Percentiles rank a stretch among this genome's conserved stretches.
These are phyloP conservation scores for Meteorus cinctellus DNA, from an alignment of 2,888 invertebrate species.

Conservation along the genomic window DNA sequence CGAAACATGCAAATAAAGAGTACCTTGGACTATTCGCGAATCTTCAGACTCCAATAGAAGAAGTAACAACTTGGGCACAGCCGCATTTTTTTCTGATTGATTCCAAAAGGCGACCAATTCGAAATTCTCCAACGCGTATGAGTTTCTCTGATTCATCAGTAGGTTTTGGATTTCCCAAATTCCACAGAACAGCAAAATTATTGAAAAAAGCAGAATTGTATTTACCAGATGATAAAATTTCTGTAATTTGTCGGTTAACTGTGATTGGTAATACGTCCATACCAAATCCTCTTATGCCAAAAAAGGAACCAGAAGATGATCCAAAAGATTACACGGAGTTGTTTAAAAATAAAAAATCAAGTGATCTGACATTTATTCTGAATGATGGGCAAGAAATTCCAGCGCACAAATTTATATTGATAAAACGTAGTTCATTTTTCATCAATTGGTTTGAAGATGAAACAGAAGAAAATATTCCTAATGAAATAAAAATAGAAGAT, in stretches of 20 bases:
- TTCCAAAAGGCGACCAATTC: background rate
- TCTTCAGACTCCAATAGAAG: background rate
- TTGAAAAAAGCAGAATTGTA: background rate
- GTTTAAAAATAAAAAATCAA: background rate
- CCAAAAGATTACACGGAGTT: background rate
- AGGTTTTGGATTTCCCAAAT: background rate
- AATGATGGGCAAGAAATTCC: background rate
- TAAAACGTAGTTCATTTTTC: conserved; percentile 2
- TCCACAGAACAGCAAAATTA: background rate
- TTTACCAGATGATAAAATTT: background rate
- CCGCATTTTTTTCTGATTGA: background rate
- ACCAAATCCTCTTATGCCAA: too few species aligned
- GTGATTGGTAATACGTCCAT: background rate
- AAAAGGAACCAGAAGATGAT: too few species aligned
- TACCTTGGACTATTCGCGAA: background rate
- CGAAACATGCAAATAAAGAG: background rate
- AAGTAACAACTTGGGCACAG: background rate
- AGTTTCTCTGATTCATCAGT: too few species aligned
- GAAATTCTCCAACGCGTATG: too few species aligned
- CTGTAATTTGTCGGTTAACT: background rate
- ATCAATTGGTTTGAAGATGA: conserved; percentile 3
- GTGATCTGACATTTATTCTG: background rate
- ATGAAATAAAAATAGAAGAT: background rate
- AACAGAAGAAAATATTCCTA: background rate
- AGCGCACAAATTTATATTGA: conserved; percentile 19